phyloP scores from a whole-genome alignment of 2,888 invertebrate species.

The Noctua comes region DNA sequence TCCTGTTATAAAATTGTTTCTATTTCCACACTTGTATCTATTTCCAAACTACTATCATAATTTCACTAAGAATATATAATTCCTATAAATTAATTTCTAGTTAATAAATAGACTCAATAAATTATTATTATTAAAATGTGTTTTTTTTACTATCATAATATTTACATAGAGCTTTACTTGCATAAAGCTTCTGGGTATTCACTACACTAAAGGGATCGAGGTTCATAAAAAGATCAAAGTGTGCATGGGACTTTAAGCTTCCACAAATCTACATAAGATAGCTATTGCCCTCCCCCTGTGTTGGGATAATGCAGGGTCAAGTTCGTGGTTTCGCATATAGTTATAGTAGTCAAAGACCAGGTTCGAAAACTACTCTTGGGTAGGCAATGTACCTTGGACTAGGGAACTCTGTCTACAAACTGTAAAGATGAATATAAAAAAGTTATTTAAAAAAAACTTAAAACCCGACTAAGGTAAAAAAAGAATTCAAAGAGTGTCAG shows the following conservation, averaged over 20 bases:
- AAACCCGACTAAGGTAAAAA: not conserved
- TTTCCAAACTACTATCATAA: not conserved
- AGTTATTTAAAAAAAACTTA: not conserved
- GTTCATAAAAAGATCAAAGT: not conserved
- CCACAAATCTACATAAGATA: not conserved
- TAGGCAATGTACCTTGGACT: not conserved
- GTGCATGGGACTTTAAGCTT: no score
- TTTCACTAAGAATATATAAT: not conserved
- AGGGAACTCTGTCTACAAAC: not conserved
- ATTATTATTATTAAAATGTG: constrained; percentile 1
- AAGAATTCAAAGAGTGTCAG: no score
- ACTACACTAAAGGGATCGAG: not conserved
- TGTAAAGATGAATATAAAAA: not conserved
- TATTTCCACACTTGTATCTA: constrained; percentile 7
- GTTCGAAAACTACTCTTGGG: not conserved
- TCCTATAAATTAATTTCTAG: constrained; percentile 9
- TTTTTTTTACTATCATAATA: constrained; percentile 14
- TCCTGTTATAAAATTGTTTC: constrained; percentile 4
- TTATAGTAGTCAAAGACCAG: no score
- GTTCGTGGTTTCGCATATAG: not conserved
- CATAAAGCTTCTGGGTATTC: not conserved
- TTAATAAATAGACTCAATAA: constrained; percentile 38
- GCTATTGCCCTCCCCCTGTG: not conserved
- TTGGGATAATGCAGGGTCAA: not conserved
- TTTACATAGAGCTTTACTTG: no score